Evolutionary conservation across 2,888 invertebrate species (phyloP), one percentile per base, ranked within the genome.

Genomic region (Caenorhabditis macrosperma): DNA sequence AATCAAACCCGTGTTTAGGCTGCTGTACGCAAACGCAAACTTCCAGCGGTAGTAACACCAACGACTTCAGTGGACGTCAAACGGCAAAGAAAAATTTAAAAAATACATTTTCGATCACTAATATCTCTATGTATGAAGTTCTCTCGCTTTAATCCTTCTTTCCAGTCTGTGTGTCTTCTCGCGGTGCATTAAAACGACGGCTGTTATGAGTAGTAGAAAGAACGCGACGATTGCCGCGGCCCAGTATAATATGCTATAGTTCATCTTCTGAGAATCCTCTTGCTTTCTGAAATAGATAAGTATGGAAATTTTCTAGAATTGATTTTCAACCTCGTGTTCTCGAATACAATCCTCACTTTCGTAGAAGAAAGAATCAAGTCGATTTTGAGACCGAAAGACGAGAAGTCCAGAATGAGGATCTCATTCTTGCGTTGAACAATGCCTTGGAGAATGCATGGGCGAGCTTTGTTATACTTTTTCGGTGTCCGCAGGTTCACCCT

Each of bases 21-120:
- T 5, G 41, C 75, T 7, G 57, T 74, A 0, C 72, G 83, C 3
- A 81, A 83, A 61, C 55, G 81, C 9, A 83, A 82, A 68, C 5
- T 61, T 6, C 48, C 67, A 9, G 57, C 72, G 1, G 22, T 48
- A 10, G 55, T 61, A 2, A 50, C 71, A 3, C 63, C 79, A 10
- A 67, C 81, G 12, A 72, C 74, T 0, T 52, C 71, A 5, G 52
- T 38, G 44, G 78, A 76, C 41, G 48, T 67, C 26, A 83, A 83
- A 41, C 33, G 74, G 17, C 22, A 28, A 2, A 57, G 78, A 48
- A 78, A 79, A 55, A 69, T 68, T 44, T 77, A 41, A 67, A 12
- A 38, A 15, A 20, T 15, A 41, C 1, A 22, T 22, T 59, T 22
- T 26, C n/a, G 15, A 9, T n/a, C 28, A 24, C 12, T 24, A 26